Evolutionary conservation across 2,888 invertebrate species (phyloP).

Genomic region (Dicycla oo): DNA sequence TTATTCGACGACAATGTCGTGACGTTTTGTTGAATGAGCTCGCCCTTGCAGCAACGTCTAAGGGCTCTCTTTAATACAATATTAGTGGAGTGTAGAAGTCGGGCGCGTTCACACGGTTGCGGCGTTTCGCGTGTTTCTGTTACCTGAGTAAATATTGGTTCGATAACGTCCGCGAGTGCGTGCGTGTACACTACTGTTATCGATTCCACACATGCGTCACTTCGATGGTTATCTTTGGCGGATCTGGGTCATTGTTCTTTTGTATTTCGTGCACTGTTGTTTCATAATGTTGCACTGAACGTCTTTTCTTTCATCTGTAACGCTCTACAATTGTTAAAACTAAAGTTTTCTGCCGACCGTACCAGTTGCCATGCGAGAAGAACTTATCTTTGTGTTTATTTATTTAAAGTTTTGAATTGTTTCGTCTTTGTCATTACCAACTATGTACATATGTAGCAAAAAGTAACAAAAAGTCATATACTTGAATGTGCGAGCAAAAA

Average conservation of each 20-base stretch:
- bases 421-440: slow-evolving; percentile 55
- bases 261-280: slow-evolving; percentile 78
- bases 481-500: slow-evolving; percentile 68
- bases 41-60: slow-evolving; percentile 74
- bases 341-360: slow-evolving; percentile 12
- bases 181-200: slow-evolving; percentile 87
- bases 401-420: slow-evolving; percentile 60
- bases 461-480: slow-evolving; percentile 71
- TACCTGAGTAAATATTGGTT: slow-evolving; percentile 86
- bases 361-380: slow-evolving; percentile 51
- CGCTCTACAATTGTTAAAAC: slow-evolving; percentile 35
- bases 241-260: slow-evolving; percentile 90
- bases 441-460: slow-evolving; percentile 62
- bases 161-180: slow-evolving; percentile 86
- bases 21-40: slow-evolving; percentile 75
- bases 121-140: slow-evolving; percentile 83
- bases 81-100: slow-evolving; percentile 71
- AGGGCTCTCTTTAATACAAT: slow-evolving; percentile 79
- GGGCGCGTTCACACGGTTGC: slow-evolving; percentile 81
- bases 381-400: slow-evolving; percentile 47
- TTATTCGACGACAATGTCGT: slow-evolving; percentile 76
- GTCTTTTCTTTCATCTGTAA: slow-evolving; percentile 59
- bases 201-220: slow-evolving; percentile 89
- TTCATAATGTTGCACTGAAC: slow-evolving; percentile 73
- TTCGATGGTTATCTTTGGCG: slow-evolving; percentile 87